These are phyloP conservation scores for Carabus problematicus DNA, from an alignment of 2,888 invertebrate genomes.

Conservation along the genomic window DNA sequence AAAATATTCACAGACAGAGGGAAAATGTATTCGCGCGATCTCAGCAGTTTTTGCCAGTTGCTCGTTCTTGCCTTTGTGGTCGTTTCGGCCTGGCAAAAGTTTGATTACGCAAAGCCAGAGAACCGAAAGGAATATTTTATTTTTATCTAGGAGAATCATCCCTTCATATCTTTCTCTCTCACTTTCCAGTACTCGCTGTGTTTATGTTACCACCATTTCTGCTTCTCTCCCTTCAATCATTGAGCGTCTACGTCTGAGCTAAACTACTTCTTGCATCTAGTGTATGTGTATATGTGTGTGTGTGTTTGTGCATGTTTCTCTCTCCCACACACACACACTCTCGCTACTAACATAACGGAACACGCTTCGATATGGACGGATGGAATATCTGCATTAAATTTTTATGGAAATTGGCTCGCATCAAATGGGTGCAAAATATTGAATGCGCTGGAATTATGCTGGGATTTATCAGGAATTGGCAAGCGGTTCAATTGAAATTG, in stretches of 20 bases:
- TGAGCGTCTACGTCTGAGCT: too few species aligned
- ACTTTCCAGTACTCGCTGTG: too few species aligned
- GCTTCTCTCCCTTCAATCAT: too few species aligned
- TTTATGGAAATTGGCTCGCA: constrained; percentile 30
- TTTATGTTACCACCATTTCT: too few species aligned
- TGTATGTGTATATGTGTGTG: too few species aligned
- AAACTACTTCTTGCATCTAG: too few species aligned
- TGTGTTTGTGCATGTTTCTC: too few species aligned
- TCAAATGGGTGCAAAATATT: constrained; percentile 30
- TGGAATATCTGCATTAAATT: constrained; percentile 17
- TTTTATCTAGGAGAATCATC: constrained; percentile 12
- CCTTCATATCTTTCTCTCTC: too few species aligned
- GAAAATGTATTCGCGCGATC: neutral
- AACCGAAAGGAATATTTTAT: constrained; percentile 23
- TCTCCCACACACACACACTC: too few species aligned
- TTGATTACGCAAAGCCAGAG: constrained; percentile 13
- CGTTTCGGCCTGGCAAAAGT: constrained; percentile 12
- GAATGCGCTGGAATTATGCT: constrained; percentile 18
- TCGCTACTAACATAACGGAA: too few species aligned
- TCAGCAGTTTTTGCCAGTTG: neutral
- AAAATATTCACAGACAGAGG: constrained; percentile 16
- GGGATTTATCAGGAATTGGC: neutral
- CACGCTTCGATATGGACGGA: too few species aligned
- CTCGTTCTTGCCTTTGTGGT: constrained; percentile 12
- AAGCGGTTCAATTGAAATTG: too few species aligned